phyloP scores from a whole-genome alignment of 2,888 invertebrate species.

The Saturnia japonica region DNA sequence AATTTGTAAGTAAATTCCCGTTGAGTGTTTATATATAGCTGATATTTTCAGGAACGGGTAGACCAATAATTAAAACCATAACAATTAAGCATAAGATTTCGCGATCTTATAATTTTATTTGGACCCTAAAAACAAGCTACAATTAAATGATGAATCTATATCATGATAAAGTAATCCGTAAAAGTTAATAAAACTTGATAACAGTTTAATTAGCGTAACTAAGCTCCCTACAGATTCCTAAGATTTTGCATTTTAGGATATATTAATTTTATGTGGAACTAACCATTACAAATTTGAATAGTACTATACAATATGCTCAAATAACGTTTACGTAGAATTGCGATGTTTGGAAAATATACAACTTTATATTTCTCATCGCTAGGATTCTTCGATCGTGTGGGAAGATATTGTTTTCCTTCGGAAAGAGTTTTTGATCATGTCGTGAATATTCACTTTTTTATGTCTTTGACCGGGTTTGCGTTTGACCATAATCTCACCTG shows the following conservation, averaged over 20 bases:
- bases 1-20: not conserved
- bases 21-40: not conserved
- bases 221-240: not conserved
- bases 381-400: not conserved
- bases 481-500: not conserved
- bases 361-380: not conserved
- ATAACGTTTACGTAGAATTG: not conserved
- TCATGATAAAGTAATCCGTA: no score
- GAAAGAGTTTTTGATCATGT: not conserved
- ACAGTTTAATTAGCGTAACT: no score
- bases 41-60: not conserved
- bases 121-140: no score
- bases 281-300: not conserved
- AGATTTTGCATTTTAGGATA: not conserved
- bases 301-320: not conserved
- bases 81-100: not conserved
- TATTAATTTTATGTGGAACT: not conserved
- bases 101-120: not conserved
- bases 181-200: no score
- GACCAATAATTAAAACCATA: not conserved
- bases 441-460: not conserved
- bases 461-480: not conserved
- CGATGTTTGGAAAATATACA: not conserved
- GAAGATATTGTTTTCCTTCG: not conserved
- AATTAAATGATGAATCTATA: no score